Evolutionary conservation across 2,113 vertebrate species (phyloP), one percentile per base, ranked within the genome.

Genomic region (Dipodomys merriami): DNA sequence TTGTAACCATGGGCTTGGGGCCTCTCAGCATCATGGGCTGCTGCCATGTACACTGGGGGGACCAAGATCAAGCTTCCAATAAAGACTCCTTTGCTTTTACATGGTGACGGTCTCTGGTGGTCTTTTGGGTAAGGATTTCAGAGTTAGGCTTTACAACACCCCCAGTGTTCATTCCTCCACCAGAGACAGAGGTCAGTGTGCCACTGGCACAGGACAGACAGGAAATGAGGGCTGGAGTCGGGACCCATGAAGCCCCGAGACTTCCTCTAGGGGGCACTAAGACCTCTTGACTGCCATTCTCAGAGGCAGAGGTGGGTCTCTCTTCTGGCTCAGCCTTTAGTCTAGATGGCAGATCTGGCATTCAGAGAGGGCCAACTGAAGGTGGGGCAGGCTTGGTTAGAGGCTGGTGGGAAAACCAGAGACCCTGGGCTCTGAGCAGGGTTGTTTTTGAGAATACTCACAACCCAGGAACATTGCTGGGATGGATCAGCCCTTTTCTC

Each of bases 131-230:
- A 39, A 39, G 39, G 5, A 39, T 39, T 6, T 39, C 39, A 5
- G 5, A 39, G 39, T 39, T 39, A 39, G 39, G 39, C 39, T 39
- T 39, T 39, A 39, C 39, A 39, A 39, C 39, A 39, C 5, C 39
- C 39, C 39, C 39, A 5, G 39, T 39, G 7, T 99, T 99, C 94
- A 99, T 99, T 97, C 99, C 99, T 62, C 98, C 99, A 90, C 99
- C 99, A 27, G 99, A 99, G 97, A 99, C 99, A 1, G 99, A 99
- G 99, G 99, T 99, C 95, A n/a, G 97, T 84, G 8, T 15, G 18
- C 60, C 10, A 1, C 11, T 35, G n/a, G 8, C 30, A 27, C 19
- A 11, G 9, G n/a, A 71, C 39, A 39, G 39, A 39, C 39, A 39
- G 39, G 39, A 39, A 39, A 39, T 39, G 39, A 39, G 39, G 39